phyloP scores from a whole-genome alignment of 2,797 vertebrate genomes.

The Pempheris klunzingeri region DNA sequence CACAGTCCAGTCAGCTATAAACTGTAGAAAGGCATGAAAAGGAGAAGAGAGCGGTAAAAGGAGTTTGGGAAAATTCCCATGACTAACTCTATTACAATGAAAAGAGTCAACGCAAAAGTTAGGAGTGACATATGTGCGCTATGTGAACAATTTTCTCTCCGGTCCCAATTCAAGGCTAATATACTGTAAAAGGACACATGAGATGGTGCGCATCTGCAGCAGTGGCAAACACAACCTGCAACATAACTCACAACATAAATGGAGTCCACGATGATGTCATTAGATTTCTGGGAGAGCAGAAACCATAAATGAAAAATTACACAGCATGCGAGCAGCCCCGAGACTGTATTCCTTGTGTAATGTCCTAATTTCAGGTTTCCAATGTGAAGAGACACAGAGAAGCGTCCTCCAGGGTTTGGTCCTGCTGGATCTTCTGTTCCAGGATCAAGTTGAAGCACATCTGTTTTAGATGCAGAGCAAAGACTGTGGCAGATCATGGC shows the following conservation, averaged over 20 bases:
- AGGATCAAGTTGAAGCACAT: slow-evolving; percentile 63
- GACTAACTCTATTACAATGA: slow-evolving; percentile 34
- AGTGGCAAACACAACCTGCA: slow-evolving; percentile 42
- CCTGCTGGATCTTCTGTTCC: slow-evolving; percentile 50
- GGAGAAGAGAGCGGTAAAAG: not conserved
- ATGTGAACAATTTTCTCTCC: slow-evolving; percentile 38
- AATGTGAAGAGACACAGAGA: slow-evolving; percentile 60
- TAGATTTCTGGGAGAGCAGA: slow-evolving; percentile 58
- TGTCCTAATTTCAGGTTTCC: slow-evolving; percentile 63
- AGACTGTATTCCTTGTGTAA: slow-evolving; percentile 49
- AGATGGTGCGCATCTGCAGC: slow-evolving; percentile 38
- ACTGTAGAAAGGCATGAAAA: not conserved
- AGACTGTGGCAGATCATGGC: slow-evolving; percentile 60
- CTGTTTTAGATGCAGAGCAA: slow-evolving; percentile 65
- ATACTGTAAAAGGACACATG: slow-evolving; percentile 45
- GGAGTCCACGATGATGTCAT: slow-evolving; percentile 52
- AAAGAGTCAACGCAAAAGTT: slow-evolving; percentile 43
- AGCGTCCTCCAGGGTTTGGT: slow-evolving; percentile 46
- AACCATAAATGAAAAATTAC: slow-evolving; percentile 60
- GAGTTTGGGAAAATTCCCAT: slow-evolving; percentile 1
- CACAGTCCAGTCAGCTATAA: slow-evolving; percentile 35
- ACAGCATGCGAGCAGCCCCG: slow-evolving; percentile 47
- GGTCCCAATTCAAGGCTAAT: slow-evolving; percentile 31
- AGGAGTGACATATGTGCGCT: slow-evolving; percentile 45
- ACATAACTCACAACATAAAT: slow-evolving; percentile 54